These are phyloP conservation scores for Parus major DNA, from an alignment of 2,113 vertebrate genomes.

Conservation along the genomic window DNA sequence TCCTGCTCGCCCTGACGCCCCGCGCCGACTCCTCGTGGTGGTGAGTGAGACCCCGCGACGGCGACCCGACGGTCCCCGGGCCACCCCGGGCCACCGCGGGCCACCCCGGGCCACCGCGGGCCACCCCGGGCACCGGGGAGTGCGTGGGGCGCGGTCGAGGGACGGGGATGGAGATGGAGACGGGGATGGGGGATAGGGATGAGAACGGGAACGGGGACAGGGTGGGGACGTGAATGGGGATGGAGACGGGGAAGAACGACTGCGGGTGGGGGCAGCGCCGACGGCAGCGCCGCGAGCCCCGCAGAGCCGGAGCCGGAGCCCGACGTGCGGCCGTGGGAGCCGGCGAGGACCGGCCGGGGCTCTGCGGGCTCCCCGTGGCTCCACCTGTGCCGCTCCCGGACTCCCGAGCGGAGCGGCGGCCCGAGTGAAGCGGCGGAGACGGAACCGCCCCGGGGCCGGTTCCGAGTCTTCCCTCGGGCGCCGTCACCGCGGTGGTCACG, in stretches of 20 bases:
- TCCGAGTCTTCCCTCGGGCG: not conserved
- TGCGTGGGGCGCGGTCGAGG: not conserved
- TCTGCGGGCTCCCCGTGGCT: not conserved
- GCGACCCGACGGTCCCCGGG: not conserved
- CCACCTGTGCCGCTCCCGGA: not conserved
- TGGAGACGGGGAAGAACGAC: not conserved
- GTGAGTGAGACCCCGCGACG: slow-evolving; percentile 82
- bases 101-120: not conserved
- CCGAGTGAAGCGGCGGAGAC: not conserved
- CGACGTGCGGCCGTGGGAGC: not conserved
- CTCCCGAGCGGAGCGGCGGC: not conserved
- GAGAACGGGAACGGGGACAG: not conserved
- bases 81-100: not conserved
- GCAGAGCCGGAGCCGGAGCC: not conserved
- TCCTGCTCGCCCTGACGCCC: slow-evolving; percentile 89
- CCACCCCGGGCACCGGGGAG: too few relatives aligned
- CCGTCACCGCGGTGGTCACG: not conserved
- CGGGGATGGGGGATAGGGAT: not conserved
- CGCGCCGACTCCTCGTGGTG: slow-evolving; percentile 93
- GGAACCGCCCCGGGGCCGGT: not conserved
- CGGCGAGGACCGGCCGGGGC: not conserved
- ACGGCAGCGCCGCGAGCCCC: not conserved
- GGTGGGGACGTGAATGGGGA: not conserved
- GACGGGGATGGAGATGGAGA: not conserved
- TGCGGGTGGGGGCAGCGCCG: not conserved